Evolutionary conservation across 2,113 vertebrate species (phyloP), one percentile per base, ranked within the genome.

Genomic region (Sebastes fasciatus): DNA sequence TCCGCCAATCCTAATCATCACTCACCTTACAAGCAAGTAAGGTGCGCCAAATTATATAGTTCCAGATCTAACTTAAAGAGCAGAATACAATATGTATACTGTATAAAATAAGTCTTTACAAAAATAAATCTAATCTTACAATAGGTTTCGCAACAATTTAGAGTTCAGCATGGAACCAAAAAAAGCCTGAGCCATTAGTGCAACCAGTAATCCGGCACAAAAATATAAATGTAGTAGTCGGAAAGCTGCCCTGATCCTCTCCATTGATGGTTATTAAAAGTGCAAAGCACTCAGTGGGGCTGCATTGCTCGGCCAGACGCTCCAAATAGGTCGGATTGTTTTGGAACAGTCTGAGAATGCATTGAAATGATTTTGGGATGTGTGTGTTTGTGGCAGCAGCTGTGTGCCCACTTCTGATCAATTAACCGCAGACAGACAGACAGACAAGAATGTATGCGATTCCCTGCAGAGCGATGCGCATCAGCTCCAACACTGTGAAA

Each of bases 301-400:
- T 69, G 63, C 74, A 21, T 67, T 79, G 52, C 64, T 77, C 34
- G 2, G 48, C 19, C 84, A 79, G 79, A 75, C 63, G 52, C 88
- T 92, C 74, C 70, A 86, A 93, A 93, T 92, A 90, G 86, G 79
- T 64, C 6, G 45, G 79, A 82, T 77, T 92, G 91, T 91, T 94
- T 90, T 88, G 89, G 79, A 87, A 78, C 89, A 69, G 90, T 93
- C 91, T 93, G 89, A 88, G 89, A 94, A 93, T 92, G 89, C 72
- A 75, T 88, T 82, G 67, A 84, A 95, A 96, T 72, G 93, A 92
- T 85, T 95, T 92, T 68, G 94, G 88, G 83, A 96, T 86, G 46
- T 91, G 93, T 60, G 90, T 61, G 64, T 84, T 72, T 88, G 84
- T 74, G 64, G 78, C 69, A 79, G 73, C 88, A 90, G 91, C 86